Percentiles rank a stretch among this genome's conserved stretches.
Conservation (phyloP, 2,113 vertebrate genomes). For the Amphiprion percula region DNA sequence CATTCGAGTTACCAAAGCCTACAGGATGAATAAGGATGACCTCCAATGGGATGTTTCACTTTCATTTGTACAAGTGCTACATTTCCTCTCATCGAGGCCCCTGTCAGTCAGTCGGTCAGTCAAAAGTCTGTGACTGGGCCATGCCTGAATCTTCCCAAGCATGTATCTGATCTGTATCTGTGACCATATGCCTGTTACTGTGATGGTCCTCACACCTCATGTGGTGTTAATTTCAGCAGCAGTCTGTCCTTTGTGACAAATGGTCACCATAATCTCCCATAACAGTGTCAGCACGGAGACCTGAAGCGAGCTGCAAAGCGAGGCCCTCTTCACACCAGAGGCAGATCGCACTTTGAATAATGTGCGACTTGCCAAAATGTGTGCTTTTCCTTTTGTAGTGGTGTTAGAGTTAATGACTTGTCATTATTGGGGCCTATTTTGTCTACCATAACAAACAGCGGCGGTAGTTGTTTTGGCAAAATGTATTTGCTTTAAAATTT, state of each 20-base stretch:
- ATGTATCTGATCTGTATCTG: slow-evolving; percentile 28
- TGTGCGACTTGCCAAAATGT: slow-evolving; percentile 55
- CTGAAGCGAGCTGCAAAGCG: slow-evolving; percentile 51
- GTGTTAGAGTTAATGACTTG: slow-evolving; percentile 70
- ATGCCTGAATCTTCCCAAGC: neutral
- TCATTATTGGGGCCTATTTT: slow-evolving; percentile 54
- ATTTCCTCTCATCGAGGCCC: slow-evolving; percentile 18
- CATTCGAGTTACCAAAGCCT: neutral
- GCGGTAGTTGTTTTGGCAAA: slow-evolving; percentile 54
- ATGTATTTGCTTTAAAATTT: slow-evolving; percentile 62
- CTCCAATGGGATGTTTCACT: neutral
- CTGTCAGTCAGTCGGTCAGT: slow-evolving; percentile 3
- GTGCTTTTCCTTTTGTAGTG: slow-evolving; percentile 51
- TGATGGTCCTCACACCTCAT: slow-evolving; percentile 48
- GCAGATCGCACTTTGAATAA: slow-evolving; percentile 57
- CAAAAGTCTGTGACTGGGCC: neutral
- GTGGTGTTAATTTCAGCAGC: slow-evolving; percentile 65
- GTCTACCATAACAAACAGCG: slow-evolving; percentile 62
- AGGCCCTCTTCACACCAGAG: slow-evolving; percentile 60
- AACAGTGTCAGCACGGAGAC: slow-evolving; percentile 54
- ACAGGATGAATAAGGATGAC: slow-evolving; percentile 8
- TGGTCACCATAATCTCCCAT: slow-evolving; percentile 67
- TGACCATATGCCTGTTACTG: slow-evolving; percentile 55
- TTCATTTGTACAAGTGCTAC: slow-evolving; percentile 7
- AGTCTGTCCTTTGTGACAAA: slow-evolving; percentile 75